A percentile compares a stretch with the other conserved stretches of the same genome.
Evolutionary conservation across 2,113 vertebrate species (phyloP).

Genomic region (Harpagus bidentatus): DNA sequence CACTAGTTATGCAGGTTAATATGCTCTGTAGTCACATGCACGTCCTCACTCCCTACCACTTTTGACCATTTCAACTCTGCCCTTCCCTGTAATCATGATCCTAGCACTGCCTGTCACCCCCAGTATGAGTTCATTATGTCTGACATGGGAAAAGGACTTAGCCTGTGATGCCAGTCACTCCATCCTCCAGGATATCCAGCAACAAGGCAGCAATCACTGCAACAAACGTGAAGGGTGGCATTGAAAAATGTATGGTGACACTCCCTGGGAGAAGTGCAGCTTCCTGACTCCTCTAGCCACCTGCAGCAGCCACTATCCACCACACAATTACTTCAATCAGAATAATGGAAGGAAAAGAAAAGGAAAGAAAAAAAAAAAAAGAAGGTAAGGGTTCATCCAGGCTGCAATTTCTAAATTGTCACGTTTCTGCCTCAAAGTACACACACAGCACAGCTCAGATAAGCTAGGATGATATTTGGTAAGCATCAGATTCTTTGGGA

Average conservation of each 20-base stretch:
- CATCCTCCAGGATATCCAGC: constrained; percentile 1
- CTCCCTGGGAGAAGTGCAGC: not conserved
- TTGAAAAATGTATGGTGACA: not conserved
- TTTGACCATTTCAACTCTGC: not conserved
- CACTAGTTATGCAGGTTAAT: not conserved
- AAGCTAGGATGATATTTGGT: not conserved
- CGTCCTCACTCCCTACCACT: not conserved
- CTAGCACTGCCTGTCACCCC: not conserved
- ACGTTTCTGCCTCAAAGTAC: not conserved
- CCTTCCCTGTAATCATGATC: not conserved
- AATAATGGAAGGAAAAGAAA: not conserved
- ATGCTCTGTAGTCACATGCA: not conserved
- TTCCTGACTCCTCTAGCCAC: not conserved
- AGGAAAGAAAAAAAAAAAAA: not conserved
- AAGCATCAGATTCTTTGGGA: not conserved
- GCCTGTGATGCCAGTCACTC: constrained; percentile 2
- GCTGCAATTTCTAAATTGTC: not conserved
- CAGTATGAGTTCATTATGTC: not conserved
- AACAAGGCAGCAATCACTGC: not conserved
- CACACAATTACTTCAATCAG: not conserved
- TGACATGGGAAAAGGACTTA: constrained; percentile 11
- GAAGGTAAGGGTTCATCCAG: not conserved
- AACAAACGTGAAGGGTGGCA: not conserved
- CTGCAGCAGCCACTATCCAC: not conserved
- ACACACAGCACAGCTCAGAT: not conserved